Conservation (phyloP, 2,797 vertebrate genomes). For the Chiloscyllium punctatum region DNA sequence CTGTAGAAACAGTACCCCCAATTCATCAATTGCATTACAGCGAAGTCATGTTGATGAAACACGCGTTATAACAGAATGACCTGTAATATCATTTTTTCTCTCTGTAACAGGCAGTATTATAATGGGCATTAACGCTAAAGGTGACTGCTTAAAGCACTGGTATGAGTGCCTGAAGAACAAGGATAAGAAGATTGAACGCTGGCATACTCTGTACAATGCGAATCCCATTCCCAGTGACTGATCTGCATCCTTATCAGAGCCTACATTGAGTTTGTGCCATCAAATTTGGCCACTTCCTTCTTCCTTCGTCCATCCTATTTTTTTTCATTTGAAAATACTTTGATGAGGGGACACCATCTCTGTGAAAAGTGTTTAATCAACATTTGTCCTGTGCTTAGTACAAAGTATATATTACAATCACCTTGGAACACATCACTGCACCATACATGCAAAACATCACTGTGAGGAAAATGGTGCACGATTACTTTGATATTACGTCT, state of each 20-base stretch:
- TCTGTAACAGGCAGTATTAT: slow-evolving; percentile 77
- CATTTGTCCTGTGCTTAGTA: neutral
- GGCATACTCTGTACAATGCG: slow-evolving; percentile 86
- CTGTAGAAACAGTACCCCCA: too few relatives aligned
- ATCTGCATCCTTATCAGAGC: neutral
- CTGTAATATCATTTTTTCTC: neutral
- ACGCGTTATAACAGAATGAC: too few relatives aligned
- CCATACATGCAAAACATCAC: neutral
- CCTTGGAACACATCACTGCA: neutral
- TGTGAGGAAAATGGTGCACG: slow-evolving; percentile 18
- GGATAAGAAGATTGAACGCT: slow-evolving; percentile 95
- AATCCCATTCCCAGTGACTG: slow-evolving; percentile 81
- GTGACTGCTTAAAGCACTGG: slow-evolving; percentile 93
- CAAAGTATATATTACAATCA: neutral
- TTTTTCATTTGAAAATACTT: slow-evolving; percentile 1
- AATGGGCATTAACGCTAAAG: slow-evolving; percentile 90
- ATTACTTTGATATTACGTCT: neutral
- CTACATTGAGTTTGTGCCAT: neutral
- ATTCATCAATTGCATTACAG: too few relatives aligned
- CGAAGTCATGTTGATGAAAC: too few relatives aligned
- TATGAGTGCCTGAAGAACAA: slow-evolving; percentile 97
- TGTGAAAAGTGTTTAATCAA: neutral
- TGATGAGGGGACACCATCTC: neutral
- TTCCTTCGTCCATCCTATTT: neutral
- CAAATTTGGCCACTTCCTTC: neutral